Conservation (phyloP, 2,888 invertebrate genomes). For the Caenorhabditis sp. region DNA sequence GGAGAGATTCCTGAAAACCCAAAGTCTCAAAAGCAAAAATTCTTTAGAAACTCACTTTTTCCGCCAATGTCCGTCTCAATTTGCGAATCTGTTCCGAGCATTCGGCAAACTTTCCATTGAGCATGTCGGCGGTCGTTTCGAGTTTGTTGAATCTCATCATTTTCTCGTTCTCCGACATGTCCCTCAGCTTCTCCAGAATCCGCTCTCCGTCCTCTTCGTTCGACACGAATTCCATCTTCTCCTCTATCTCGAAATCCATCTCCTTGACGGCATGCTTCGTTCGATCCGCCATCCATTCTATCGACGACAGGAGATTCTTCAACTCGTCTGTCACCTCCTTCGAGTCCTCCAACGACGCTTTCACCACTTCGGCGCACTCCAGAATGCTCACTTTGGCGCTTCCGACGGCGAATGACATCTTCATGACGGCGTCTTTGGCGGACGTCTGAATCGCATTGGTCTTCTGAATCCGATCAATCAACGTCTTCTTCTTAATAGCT, state of each 20-base stretch:
- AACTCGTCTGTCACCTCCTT: slow-evolving; percentile 54
- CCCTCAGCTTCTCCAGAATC: slow-evolving; percentile 29
- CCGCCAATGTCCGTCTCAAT: slow-evolving; percentile 9
- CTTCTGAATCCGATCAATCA: slow-evolving; percentile 12
- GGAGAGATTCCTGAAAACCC: slow-evolving; percentile 17
- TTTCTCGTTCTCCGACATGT: slow-evolving; percentile 46
- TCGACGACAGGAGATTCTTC: slow-evolving; percentile 14
- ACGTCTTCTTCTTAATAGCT: slow-evolving; percentile 15
- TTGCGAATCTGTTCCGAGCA: slow-evolving; percentile 41
- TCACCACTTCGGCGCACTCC: slow-evolving; percentile 43
- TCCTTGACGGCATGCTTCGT: slow-evolving; percentile 51
- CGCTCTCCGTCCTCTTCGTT: slow-evolving; percentile 32
- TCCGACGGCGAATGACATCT: slow-evolving; percentile 40
- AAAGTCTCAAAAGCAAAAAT: background rate
- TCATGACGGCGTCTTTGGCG: slow-evolving; percentile 28
- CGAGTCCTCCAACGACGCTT: slow-evolving; percentile 36
- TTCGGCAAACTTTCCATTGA: slow-evolving; percentile 44
- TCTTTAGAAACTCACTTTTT: slow-evolving; percentile 20
- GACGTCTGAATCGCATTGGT: background rate
- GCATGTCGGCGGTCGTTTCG: slow-evolving; percentile 44
- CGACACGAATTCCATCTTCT: slow-evolving; percentile 43
- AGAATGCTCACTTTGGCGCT: slow-evolving; percentile 29
- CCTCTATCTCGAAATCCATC: slow-evolving; percentile 54
- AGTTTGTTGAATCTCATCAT: slow-evolving; percentile 61
- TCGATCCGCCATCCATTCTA: slow-evolving; percentile 29